Base-by-base conservation (phyloP, 2,113 vertebrate species). In the Passer domesticus region DNA sequence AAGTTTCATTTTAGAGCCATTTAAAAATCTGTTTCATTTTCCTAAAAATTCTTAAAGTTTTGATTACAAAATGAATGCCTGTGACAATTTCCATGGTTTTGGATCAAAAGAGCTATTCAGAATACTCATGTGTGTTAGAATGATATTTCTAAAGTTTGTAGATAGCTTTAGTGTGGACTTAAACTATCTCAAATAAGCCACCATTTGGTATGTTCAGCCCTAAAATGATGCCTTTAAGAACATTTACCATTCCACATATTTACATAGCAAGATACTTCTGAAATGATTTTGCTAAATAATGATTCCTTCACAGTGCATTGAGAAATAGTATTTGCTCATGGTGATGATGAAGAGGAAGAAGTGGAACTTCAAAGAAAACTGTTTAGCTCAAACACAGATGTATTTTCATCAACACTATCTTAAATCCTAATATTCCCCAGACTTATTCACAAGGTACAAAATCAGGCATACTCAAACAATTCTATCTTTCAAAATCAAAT, bases 201-300 rank as follows among this genome's bases (percentile, higher is more conserved):
- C 27, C 22, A 75, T 74, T 92, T 59, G 53, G 15, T 66, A 39
- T 3, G 27, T 37, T 74, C 43, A 83, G 55, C 52, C 58, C 50
- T 79, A 60, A 56, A 87, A 69, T 88, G 39, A 60, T 4, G 49
- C 16, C 35, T 60, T 79, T 68, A 89, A 89, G 79, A 96, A 83
- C 62, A 87, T 88, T 90, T 80, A 72, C 66, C n/a, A 90, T 90
- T 89, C n/a, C 49, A 82, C 39, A 46, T 49, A 75, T 82, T 94
- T 87, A 85, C 75, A 80, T 35, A 83, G 87, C 39, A 59, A 69
- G 43, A 77, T 46, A 59, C 28, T 83, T 95, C 82, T 68, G 44
- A 80, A 94, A 89, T 21, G 0, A 80, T 74, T 87, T 84, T 89
- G 13, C 53, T 82, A 78, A 41, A 56, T 82, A 75, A 92, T 9